Percentiles rank a stretch among this genome's conserved stretches.
Evolutionary conservation across 2,888 invertebrate genomes (phyloP).

Genomic region (Portevinia maculata): DNA sequence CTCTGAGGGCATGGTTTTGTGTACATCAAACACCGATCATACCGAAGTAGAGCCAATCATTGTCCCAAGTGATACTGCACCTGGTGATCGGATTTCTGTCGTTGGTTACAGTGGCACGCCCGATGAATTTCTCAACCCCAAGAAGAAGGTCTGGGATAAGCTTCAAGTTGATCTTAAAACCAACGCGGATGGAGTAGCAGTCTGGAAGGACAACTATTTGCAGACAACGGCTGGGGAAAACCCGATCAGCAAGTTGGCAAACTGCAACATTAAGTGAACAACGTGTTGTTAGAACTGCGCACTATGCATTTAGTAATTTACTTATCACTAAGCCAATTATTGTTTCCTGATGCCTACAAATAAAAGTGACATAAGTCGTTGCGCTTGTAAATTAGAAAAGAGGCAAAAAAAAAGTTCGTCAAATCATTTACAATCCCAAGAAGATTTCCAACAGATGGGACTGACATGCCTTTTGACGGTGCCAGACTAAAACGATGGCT

Average conservation of each 20-base stretch:
- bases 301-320: conserved; percentile 56
- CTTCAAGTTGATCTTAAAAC: conserved; percentile 91
- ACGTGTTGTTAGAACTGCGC: conserved; percentile 41
- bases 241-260: conserved; percentile 90
- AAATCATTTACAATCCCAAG: too few relatives aligned
- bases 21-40: conserved; percentile 92
- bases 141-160: conserved; percentile 98
- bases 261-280: conserved; percentile 91
- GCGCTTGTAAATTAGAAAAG: too few relatives aligned
- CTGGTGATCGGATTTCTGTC: conserved; percentile 92
- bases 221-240: conserved; percentile 89
- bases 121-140: conserved; percentile 95
- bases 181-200: conserved; percentile 88
- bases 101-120: conserved; percentile 93
- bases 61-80: conserved; percentile 89
- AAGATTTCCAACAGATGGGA: too few relatives aligned
- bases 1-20: conserved; percentile 96
- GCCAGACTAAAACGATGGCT: too few relatives aligned
- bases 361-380: conserved; percentile 31
- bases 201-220: conserved; percentile 93
- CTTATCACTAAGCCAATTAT: conserved; percentile 41
- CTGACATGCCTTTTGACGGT: too few relatives aligned
- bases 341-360: conserved; percentile 41
- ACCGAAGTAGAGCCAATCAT: conserved; percentile 93
- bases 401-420: too few relatives aligned